Conservation (phyloP, 1,140 invertebrate species). For the Orussus abietinus region DNA sequence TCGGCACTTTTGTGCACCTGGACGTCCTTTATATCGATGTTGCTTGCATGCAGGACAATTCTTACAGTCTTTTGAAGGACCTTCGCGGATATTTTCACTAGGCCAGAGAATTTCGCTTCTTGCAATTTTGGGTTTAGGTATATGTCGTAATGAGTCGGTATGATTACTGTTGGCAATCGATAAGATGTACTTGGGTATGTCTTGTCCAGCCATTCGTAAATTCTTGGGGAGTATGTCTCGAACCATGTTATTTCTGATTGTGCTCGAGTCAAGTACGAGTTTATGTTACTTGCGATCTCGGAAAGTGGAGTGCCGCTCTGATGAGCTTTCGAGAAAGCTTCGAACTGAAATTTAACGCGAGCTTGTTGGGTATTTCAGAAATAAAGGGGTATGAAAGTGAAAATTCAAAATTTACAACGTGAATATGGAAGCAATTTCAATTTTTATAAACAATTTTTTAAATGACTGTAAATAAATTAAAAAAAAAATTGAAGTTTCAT, state of each 20-base stretch:
- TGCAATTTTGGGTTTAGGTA: slow-evolving; percentile 29
- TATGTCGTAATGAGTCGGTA: slow-evolving; percentile 34
- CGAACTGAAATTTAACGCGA: too few relatives aligned
- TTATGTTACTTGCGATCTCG: too few relatives aligned
- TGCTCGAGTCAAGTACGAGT: slow-evolving; percentile 7
- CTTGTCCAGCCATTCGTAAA: slow-evolving; percentile 24
- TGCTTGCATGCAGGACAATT: slow-evolving; percentile 32
- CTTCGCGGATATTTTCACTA: slow-evolving; percentile 28
- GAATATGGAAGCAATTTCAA: too few relatives aligned
- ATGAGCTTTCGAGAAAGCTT: too few relatives aligned
- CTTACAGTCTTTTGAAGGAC: slow-evolving; percentile 13
- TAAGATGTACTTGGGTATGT: slow-evolving; percentile 20
- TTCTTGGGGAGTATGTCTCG: slow-evolving; percentile 15
- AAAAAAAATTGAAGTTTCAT: slow-evolving; percentile 1
- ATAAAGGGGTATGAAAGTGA: too few relatives aligned
- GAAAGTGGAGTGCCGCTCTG: too few relatives aligned
- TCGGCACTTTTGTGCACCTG: too few relatives aligned
- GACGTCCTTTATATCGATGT: slow-evolving; percentile 20
- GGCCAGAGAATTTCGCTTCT: slow-evolving; percentile 31
- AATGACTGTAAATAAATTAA: too few relatives aligned
- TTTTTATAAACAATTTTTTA: too few relatives aligned
- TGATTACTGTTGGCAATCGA: slow-evolving; percentile 29
- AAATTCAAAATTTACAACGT: too few relatives aligned
- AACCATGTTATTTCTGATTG: slow-evolving; percentile 30
- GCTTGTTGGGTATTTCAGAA: too few relatives aligned